Base-by-base conservation (phyloP, 2,113 vertebrate species). In the Cricetomys ansorgei region DNA sequence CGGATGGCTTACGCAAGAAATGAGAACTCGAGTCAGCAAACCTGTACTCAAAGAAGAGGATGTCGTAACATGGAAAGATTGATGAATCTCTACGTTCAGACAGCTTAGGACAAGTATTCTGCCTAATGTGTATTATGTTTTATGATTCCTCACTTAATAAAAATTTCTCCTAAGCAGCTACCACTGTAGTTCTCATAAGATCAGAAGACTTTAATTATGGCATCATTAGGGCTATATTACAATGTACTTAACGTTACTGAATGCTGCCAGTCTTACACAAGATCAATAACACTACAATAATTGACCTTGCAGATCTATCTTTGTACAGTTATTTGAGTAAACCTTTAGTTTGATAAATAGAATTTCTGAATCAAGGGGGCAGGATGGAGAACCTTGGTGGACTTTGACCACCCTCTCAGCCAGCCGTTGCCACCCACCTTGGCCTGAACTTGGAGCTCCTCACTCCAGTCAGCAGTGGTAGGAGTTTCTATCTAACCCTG, bases 331-430 rank as follows among this genome's bases (percentile, higher is more conserved):
- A 80, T 70, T 92, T 80, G 37, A 92, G 45, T 73, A 92, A 77
- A 64, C 0, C 16, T 88, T 7, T 73, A 21, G 73, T 92, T 76
- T 83, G 79, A 43, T 73, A 83, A 62, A 80, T 3, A 93, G n/a
- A 86, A 70, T 90, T 92, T 96, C 43, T 94, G 50, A 95, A 19
- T 95, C 83, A 21, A 86, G 10, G 62, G 23, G 62, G 43, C 40
- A 48, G 40, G 11, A 65, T 27, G 40, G 40, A 45, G 40, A 8
- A 53, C 76, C 7, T 7, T 31, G 59, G 29, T 5, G 7, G 43
- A 31, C 31, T 12, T 85, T 29, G 29, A 67, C 62, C 29, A 65
- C 9, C n/a, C 83, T 67, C 57, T 43, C 48, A 23, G 10, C 43
- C 43, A 65, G n/a, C 16, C 3, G 62, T 17, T 48, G 31, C 40